Evolutionary conservation across 2,888 invertebrate species (phyloP).

Genomic region (Euzetes globulus): DNA sequence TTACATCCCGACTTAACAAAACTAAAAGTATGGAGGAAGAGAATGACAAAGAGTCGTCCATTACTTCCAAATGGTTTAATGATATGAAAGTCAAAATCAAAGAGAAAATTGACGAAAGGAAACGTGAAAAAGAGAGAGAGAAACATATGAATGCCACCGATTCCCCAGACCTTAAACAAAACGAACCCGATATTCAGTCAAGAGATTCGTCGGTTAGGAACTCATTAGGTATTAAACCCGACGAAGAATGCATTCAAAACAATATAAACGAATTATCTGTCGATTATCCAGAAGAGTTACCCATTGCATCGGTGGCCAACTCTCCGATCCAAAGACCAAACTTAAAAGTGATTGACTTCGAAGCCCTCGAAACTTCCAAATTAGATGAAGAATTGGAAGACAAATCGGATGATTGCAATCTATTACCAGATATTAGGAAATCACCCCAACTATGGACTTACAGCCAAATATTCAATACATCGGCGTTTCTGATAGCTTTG

Average conservation of each 20-base stretch:
- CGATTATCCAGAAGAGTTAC: background rate
- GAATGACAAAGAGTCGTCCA: constrained; percentile 9
- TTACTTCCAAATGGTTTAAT: constrained; percentile 29
- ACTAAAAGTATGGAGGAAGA: constrained; percentile 23
- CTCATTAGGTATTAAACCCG: background rate
- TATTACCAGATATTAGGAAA: background rate
- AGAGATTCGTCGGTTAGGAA: background rate
- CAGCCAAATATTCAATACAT: constrained; percentile 16
- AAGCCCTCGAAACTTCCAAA: background rate
- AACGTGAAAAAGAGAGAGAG: constrained; percentile 24
- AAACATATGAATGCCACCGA: background rate
- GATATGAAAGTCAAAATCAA: constrained; percentile 28
- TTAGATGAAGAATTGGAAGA: background rate
- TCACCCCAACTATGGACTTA: background rate
- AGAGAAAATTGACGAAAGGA: constrained; percentile 29
- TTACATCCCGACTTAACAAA: constrained; percentile 23
- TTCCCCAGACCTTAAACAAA: background rate
- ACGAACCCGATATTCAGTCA: background rate
- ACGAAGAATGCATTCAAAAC: background rate
- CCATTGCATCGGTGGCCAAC: background rate
- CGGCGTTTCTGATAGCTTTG: constrained; percentile 25
- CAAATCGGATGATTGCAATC: background rate
- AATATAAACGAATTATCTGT: constrained; percentile 2
- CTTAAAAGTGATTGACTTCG: background rate
- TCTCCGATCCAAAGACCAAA: background rate